Percentiles rank a stretch among this genome's conserved stretches.
phyloP scores from a whole-genome alignment of 2,113 vertebrate species.

The Nanorana parkeri region DNA sequence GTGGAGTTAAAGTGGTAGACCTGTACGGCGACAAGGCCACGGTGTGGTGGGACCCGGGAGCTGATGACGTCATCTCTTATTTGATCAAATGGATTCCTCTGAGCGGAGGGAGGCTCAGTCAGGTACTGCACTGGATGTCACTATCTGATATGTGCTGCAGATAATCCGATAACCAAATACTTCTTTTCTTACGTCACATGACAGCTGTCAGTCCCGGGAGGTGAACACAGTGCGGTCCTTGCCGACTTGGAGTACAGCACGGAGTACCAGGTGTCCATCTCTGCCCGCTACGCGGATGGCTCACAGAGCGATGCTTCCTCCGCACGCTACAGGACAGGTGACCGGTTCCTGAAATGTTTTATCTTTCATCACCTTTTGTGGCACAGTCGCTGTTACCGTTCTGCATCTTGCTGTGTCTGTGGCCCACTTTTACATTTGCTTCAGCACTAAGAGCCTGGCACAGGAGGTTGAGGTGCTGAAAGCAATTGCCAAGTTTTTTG shows the following conservation, averaged over 20 bases:
- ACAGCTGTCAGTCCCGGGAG: slow-evolving; percentile 82
- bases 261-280: slow-evolving; percentile 90
- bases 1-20: slow-evolving; percentile 80
- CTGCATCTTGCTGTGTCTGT: too few relatives aligned
- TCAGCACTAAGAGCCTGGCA: too few relatives aligned
- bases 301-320: slow-evolving; percentile 87
- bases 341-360: slow-evolving; percentile 35
- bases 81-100: slow-evolving; percentile 91
- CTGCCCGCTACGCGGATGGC: slow-evolving; percentile 87
- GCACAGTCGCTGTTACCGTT: too few relatives aligned
- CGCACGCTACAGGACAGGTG: slow-evolving; percentile 84
- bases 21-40: slow-evolving; percentile 79
- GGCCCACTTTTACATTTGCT: too few relatives aligned
- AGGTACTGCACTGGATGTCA: slow-evolving; percentile 70
- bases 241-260: slow-evolving; percentile 80
- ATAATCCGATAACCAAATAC: not conserved
- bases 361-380: too few relatives aligned
- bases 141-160: not conserved
- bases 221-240: slow-evolving; percentile 75
- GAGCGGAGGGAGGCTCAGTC: slow-evolving; percentile 80
- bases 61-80: slow-evolving; percentile 83
- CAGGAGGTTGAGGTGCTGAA: too few relatives aligned
- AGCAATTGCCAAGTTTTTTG: too few relatives aligned
- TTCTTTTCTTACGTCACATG: not conserved
- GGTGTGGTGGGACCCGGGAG: slow-evolving; percentile 82